Conservation (phyloP, 2,113 vertebrate genomes). For the Athene noctua region DNA sequence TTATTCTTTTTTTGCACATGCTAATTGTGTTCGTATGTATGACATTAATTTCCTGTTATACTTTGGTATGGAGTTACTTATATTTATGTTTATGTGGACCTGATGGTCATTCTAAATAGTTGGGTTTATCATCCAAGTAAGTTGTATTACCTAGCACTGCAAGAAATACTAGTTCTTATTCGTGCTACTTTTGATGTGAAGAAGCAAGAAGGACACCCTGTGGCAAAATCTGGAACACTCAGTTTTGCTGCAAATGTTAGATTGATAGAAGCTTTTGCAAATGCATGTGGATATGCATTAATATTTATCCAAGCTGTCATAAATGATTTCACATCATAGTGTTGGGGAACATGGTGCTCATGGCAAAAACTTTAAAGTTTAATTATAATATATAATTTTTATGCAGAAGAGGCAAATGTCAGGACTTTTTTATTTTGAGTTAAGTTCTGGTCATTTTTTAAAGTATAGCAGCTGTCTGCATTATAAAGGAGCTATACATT, state of each 20-base stretch:
- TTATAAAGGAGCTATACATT: slow-evolving; percentile 59
- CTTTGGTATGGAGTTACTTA: not conserved
- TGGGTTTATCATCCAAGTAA: slow-evolving; percentile 66
- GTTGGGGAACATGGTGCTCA: slow-evolving; percentile 89
- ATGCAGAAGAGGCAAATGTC: slow-evolving; percentile 94
- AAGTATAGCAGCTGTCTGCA: slow-evolving; percentile 72
- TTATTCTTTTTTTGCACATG: not conserved
- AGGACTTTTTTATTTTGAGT: slow-evolving; percentile 90
- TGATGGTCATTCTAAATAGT: slow-evolving; percentile 50
- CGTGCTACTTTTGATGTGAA: slow-evolving; percentile 79
- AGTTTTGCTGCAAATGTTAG: slow-evolving; percentile 79
- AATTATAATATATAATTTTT: slow-evolving; percentile 98
- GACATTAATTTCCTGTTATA: not conserved
- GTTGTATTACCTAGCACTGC: slow-evolving; percentile 75
- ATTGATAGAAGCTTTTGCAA: slow-evolving; percentile 93
- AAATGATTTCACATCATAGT: slow-evolving; percentile 97
- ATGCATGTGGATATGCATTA: slow-evolving; percentile 94
- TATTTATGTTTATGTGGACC: slow-evolving; percentile 30
- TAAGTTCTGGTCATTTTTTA: slow-evolving; percentile 89
- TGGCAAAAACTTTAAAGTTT: slow-evolving; percentile 98
- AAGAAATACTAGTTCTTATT: slow-evolving; percentile 71
- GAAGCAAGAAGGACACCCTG: slow-evolving; percentile 92
- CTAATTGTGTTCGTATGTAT: not conserved
- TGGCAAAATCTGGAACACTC: slow-evolving; percentile 87
- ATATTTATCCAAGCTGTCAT: slow-evolving; percentile 99